Conservation (phyloP, 2,888 invertebrate species). For the Eumerus sabulonum region DNA sequence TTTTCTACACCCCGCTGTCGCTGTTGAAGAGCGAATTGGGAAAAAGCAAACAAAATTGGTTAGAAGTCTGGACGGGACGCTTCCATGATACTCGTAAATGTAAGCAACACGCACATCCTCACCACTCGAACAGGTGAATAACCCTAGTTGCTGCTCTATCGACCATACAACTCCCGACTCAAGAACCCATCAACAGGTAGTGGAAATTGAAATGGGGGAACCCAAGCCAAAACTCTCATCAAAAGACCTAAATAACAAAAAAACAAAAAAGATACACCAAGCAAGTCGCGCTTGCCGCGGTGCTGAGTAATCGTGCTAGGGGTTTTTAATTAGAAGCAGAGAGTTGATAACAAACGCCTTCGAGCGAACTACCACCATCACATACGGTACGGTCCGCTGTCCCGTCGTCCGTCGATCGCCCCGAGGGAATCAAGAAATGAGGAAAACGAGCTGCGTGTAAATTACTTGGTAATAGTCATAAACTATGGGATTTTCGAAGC, state of each 20-base stretch:
- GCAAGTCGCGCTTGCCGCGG: not conserved
- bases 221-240: constrained; percentile 19
- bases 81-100: not conserved
- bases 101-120: too few species aligned
- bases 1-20: too few species aligned
- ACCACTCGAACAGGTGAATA: constrained; percentile 21
- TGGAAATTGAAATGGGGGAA: constrained; percentile 4
- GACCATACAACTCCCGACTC: constrained; percentile 3
- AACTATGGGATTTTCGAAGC: constrained; percentile 47
- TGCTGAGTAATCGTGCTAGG: constrained; percentile 55
- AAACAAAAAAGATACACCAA: not conserved
- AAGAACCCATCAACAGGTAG: constrained; percentile 20
- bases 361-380: constrained; percentile 17
- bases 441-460: constrained; percentile 44
- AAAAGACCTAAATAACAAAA: constrained; percentile 14
- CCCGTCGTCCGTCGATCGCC: too few species aligned
- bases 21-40: too few species aligned
- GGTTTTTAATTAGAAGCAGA: constrained; percentile 61
- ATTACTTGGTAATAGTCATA: constrained; percentile 57
- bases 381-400: constrained; percentile 26
- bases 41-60: too few species aligned
- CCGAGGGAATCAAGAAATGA: too few species aligned
- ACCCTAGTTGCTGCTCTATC: constrained; percentile 4
- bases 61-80: too few species aligned
- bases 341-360: constrained; percentile 60